A percentile compares a stretch with the other conserved stretches of the same genome.
These are phyloP conservation scores for Andrena camellia DNA, from an alignment of 2,888 invertebrate genomes.

Conservation along the genomic window DNA sequence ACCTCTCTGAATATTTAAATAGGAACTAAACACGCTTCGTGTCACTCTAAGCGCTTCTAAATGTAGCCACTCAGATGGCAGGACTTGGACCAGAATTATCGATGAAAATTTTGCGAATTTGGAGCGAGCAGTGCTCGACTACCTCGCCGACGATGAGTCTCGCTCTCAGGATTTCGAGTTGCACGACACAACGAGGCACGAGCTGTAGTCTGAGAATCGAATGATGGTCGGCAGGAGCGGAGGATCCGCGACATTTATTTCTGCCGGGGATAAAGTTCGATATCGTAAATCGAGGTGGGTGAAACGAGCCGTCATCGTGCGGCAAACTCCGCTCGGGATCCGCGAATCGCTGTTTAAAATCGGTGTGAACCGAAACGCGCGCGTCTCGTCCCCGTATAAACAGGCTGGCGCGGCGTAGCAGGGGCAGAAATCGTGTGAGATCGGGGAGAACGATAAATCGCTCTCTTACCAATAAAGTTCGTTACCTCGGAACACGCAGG, in stretches of 20 bases:
- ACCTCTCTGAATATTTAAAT: background rate
- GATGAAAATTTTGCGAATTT: no score
- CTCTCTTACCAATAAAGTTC: slow-evolving; percentile 77
- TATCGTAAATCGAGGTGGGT: slow-evolving; percentile 57
- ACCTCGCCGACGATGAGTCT: no score
- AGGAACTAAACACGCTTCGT: background rate
- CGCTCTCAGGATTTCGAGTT: background rate
- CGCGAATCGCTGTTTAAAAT: slow-evolving; percentile 56
- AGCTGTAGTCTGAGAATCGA: background rate
- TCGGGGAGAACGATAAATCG: slow-evolving; percentile 74
- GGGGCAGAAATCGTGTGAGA: slow-evolving; percentile 74
- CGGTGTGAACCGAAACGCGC: slow-evolving; percentile 56
- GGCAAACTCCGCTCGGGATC: slow-evolving; percentile 20
- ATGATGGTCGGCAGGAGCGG: background rate
- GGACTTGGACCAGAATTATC: no score
- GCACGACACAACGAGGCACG: background rate
- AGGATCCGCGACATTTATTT: slow-evolving; percentile 44
- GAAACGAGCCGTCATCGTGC: slow-evolving; percentile 58
- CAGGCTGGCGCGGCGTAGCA: slow-evolving; percentile 38
- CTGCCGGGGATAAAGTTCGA: slow-evolving; percentile 36
- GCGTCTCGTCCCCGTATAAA: slow-evolving; percentile 55
- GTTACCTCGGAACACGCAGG: slow-evolving; percentile 75
- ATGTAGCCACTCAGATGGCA: no score
- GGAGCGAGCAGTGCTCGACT: no score
- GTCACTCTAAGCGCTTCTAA: background rate